Evolutionary conservation across 2,113 vertebrate genomes (phyloP).

Genomic region (Oxyruncus cristatus): DNA sequence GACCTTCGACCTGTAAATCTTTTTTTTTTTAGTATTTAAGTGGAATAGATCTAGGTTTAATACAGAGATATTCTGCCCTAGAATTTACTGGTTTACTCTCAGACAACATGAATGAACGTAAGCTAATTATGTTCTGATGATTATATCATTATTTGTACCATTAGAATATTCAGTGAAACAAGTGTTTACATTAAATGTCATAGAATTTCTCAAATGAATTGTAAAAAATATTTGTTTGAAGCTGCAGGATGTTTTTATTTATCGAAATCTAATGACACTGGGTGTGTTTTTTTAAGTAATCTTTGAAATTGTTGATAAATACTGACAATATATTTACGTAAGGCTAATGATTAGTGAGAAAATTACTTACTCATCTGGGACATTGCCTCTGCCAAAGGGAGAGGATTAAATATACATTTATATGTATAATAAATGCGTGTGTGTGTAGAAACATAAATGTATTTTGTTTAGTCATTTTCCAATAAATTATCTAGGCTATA

Average conservation of each 20-base stretch:
- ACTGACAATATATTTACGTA: not conserved
- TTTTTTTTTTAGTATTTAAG: not conserved
- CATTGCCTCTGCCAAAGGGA: not conserved
- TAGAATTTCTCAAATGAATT: not conserved
- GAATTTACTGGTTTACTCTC: not conserved
- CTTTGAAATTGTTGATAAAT: not conserved
- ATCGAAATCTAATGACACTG: not conserved
- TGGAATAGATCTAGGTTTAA: not conserved
- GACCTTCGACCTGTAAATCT: not conserved
- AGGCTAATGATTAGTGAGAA: not conserved
- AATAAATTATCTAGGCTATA: not conserved
- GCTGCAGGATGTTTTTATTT: not conserved
- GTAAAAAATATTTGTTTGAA: not conserved
- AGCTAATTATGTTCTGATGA: not conserved
- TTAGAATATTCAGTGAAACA: not conserved
- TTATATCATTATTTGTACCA: not conserved
- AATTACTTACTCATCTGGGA: not conserved
- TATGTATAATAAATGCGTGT: not conserved
- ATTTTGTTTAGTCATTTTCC: not conserved
- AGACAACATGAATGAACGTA: not conserved
- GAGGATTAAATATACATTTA: not conserved
- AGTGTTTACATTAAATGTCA: not conserved
- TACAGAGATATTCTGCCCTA: not conserved
- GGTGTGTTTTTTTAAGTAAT: not conserved
- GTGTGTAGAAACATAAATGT: not conserved